These are phyloP conservation scores for Triplophysa bombifrons DNA, from an alignment of 2,797 vertebrate genomes.

Conservation along the genomic window DNA sequence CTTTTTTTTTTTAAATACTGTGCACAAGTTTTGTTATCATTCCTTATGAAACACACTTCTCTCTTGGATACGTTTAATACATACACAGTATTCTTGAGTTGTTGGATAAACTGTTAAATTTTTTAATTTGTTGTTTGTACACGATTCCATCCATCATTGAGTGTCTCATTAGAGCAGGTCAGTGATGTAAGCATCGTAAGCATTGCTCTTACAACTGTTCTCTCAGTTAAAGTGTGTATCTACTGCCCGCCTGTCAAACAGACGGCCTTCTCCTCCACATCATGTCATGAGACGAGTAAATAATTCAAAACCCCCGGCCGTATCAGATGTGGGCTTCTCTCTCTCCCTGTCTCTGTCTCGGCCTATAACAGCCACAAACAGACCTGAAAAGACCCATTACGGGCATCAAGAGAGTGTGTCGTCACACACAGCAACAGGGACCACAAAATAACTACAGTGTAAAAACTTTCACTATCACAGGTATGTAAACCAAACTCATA, in stretches of 20 bases:
- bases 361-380: constrained; percentile 62
- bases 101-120: not conserved
- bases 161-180: constrained; percentile 18
- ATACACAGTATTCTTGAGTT: not conserved
- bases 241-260: not conserved
- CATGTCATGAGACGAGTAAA: constrained; percentile 76
- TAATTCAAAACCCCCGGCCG: constrained; percentile 68
- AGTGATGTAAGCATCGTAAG: constrained; percentile 37
- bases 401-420: constrained; percentile 42
- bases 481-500: constrained; percentile 13
- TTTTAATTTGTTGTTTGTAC: not conserved
- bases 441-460: constrained; percentile 36
- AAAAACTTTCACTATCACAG: constrained; percentile 55
- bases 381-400: constrained; percentile 58
- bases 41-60: too few relatives aligned
- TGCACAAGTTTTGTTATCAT: too few relatives aligned
- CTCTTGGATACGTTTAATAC: not conserved
- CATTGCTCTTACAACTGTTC: constrained; percentile 10
- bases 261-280: constrained; percentile 66
- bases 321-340: constrained; percentile 69
- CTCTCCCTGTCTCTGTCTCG: constrained; percentile 37
- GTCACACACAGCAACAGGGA: constrained; percentile 43
- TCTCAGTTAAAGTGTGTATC: constrained; percentile 28
- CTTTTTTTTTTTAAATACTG: too few relatives aligned
- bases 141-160: not conserved